Base-by-base conservation (phyloP, 2,797 vertebrate genomes). In the Mormyrus hasselquistii region DNA sequence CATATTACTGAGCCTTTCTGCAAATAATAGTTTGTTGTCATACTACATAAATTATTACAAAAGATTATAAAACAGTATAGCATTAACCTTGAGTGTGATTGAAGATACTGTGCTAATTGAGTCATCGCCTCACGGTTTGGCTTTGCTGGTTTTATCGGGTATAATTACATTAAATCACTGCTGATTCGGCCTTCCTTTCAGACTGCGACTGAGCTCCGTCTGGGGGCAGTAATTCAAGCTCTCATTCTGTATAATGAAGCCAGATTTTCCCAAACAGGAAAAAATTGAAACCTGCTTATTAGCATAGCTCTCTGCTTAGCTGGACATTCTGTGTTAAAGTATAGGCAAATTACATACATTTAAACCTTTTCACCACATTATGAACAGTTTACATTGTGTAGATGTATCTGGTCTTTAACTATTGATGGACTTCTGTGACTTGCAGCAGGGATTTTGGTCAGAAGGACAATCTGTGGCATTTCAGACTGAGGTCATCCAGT, bases 1-100 rank as follows among this genome's bases (percentile, higher is more conserved):
- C 73, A 79, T 41, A 79, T 79, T 14, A 79, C 73, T 79, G 38
- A 41, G 34, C 38, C 73, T 79, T 79, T 41, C 69, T 76, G 29
- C 73, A 79, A 79, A 79, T 79, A 79, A 79, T 79, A 44, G 73
- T 44, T 44, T 79, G 38, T 79, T 73, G 73, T 79, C 44, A 44
- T 41, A 44, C 38, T 44, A 44, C 73, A 44, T 79, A 19, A 41
- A 79, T 44, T 19, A 79, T 44, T 79, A 44, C 41, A 44, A 79
- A 41, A 79, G 73, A 79, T 73, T 73, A 73, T 73, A 79, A 79
- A 44, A 34, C 62, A 38, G 29, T 34, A 73, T 73, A 79, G 38
- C 73, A 79, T 44, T 79, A 79, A 79, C 73, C 38, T 79, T 41
- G 38, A 79, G 73, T 79, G 73, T 79, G 73, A 79, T 79, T 41